Evolutionary conservation across 2,888 invertebrate genomes (phyloP).

Genomic region (Stomorhina lunata): DNA sequence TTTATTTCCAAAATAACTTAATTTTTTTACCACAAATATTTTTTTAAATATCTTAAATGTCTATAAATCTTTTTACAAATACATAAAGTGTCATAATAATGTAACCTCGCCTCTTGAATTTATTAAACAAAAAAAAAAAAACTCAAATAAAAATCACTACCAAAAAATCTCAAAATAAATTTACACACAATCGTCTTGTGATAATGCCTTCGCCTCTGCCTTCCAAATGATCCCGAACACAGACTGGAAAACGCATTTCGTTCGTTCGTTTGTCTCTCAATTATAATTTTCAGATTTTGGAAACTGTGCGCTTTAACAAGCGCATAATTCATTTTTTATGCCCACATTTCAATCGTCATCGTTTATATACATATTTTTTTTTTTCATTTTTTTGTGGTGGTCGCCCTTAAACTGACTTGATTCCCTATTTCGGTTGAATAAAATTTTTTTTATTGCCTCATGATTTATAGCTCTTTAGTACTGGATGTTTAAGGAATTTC

Average conservation of each 20-base stretch:
- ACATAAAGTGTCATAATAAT: conserved; percentile 65
- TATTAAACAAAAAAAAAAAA: conserved; percentile 47
- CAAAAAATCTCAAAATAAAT: conserved; percentile 46
- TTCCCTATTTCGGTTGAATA: neutral
- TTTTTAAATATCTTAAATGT: conserved; percentile 59
- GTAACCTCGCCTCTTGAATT: conserved; percentile 64
- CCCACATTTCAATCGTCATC: conserved; percentile 68
- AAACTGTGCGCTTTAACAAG: conserved; percentile 61
- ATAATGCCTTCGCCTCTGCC: neutral
- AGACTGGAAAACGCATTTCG: neutral
- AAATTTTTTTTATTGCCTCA: conserved; percentile 18
- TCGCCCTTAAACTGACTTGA: conserved; percentile 35
- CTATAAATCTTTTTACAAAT: conserved; percentile 64
- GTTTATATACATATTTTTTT: too few relatives aligned
- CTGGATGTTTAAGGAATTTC: conserved; percentile 59
- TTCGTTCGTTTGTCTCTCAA: conserved; percentile 54
- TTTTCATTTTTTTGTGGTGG: conserved; percentile 1
- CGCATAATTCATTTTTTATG: conserved; percentile 72
- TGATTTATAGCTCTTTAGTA: conserved; percentile 63
- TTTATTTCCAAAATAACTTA: conserved; percentile 1
- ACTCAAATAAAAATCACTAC: too few relatives aligned
- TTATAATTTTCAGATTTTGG: conserved; percentile 51
- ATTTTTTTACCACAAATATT: conserved; percentile 19
- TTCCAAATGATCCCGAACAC: neutral
- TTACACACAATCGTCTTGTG: conserved; percentile 27